These are phyloP conservation scores for Mobula birostris DNA, from an alignment of 2,113 vertebrate genomes.

Conservation along the genomic window DNA sequence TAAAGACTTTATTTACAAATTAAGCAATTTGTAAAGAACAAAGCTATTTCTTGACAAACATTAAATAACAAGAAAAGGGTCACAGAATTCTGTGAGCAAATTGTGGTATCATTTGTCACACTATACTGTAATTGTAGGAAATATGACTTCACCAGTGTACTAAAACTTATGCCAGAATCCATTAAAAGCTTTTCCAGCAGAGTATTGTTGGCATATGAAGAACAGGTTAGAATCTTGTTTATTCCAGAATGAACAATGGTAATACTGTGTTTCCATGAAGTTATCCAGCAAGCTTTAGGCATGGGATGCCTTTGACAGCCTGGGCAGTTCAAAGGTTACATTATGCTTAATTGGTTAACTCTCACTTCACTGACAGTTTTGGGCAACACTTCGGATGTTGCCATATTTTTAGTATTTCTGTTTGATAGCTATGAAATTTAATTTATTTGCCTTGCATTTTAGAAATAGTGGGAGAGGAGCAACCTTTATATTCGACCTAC, in stretches of 20 bases:
- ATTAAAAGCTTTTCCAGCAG: conserved; percentile 24
- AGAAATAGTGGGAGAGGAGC: background rate
- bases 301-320: conserved; percentile 30
- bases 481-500: background rate
- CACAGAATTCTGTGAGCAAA: conserved; percentile 30
- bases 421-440: background rate
- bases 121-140: conserved; percentile 37
- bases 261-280: conserved; percentile 14
- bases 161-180: conserved; percentile 35
- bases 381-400: background rate
- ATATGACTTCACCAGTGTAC: conserved; percentile 34
- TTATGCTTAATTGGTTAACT: conserved; percentile 32
- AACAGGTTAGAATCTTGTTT: conserved; percentile 36
- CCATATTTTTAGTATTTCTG: background rate
- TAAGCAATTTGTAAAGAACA: conserved; percentile 34
- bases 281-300: conserved; percentile 14
- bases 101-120: conserved; percentile 31
- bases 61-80: conserved; percentile 34
- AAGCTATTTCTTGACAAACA: conserved; percentile 30
- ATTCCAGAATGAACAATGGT: conserved; percentile 33
- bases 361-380: conserved; percentile 5
- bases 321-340: background rate
- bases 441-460: background rate
- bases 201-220: conserved; percentile 35
- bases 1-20: conserved; percentile 34